Conservation (phyloP, 2,888 invertebrate genomes). For the Polyommatus icarus region DNA sequence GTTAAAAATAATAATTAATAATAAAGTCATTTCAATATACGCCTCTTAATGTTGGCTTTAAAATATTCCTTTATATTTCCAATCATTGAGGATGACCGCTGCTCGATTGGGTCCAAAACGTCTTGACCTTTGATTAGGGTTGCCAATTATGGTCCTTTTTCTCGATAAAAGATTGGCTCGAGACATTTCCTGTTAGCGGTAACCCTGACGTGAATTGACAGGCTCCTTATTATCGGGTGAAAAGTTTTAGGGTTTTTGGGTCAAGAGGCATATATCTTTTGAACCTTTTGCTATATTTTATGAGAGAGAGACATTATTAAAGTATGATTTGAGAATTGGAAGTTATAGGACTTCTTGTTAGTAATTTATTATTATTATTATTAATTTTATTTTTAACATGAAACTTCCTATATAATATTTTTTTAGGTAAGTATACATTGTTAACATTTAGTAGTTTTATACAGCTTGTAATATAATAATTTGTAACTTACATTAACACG, state of each 20-base stretch:
- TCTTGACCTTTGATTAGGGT: neutral
- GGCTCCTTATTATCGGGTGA: constrained; percentile 9
- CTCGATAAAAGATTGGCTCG: neutral
- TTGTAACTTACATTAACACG: neutral
- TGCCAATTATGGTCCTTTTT: neutral
- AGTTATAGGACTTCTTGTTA: too few species aligned
- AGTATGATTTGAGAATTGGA: too few species aligned
- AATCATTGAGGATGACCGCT: neutral
- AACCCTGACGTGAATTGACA: constrained; percentile 7
- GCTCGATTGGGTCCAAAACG: neutral
- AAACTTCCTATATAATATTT: too few species aligned
- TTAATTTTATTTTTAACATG: too few species aligned
- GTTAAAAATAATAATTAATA: too few species aligned
- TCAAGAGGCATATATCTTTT: constrained; percentile 6
- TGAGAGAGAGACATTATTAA: neutral
- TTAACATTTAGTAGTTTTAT: neutral
- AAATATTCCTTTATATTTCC: neutral
- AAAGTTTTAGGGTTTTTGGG: constrained; percentile 12
- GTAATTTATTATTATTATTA: too few species aligned
- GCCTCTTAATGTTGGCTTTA: too few species aligned
- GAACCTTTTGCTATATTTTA: constrained; percentile 5
- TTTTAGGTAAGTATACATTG: too few species aligned
- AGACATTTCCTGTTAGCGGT: constrained; percentile 5
- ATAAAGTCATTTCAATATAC: too few species aligned
- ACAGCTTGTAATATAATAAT: neutral